phyloP scores from a whole-genome alignment of 1,140 invertebrate genomes.

The Ceratina calcarata region DNA sequence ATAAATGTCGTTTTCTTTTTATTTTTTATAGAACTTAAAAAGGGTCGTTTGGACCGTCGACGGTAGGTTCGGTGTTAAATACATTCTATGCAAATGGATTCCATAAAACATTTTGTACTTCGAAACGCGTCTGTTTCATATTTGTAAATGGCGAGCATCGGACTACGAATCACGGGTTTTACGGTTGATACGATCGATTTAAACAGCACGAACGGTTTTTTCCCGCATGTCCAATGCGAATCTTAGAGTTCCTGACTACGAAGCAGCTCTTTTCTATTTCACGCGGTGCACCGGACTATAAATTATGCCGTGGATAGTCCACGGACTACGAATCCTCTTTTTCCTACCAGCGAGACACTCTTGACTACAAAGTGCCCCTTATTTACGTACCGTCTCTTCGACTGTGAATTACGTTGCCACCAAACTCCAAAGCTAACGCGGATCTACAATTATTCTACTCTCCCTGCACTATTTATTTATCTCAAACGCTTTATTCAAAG shows the following conservation, averaged over 20 bases:
- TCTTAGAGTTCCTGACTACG: not conserved
- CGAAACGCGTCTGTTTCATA: too few relatives aligned
- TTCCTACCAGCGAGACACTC: not conserved
- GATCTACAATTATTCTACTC: too few relatives aligned
- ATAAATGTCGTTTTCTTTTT: too few relatives aligned
- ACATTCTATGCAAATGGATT: too few relatives aligned
- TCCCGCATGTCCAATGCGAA: too few relatives aligned
- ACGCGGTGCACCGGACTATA: not conserved
- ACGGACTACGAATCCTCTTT: constrained; percentile 14
- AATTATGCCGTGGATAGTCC: constrained; percentile 1
- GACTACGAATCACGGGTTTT: not conserved
- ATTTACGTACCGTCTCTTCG: not conserved
- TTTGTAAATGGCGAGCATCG: not conserved
- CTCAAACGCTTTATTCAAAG: too few relatives aligned
- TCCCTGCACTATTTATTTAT: too few relatives aligned
- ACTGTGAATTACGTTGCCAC: not conserved
- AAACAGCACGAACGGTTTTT: not conserved
- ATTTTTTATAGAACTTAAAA: too few relatives aligned
- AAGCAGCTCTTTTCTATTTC: constrained; percentile 15
- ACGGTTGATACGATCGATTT: constrained; percentile 13
- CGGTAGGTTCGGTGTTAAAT: too few relatives aligned
- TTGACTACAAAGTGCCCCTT: constrained; percentile 7
- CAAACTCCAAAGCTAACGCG: not conserved
- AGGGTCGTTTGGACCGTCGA: too few relatives aligned
- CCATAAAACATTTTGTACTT: too few relatives aligned